Base-by-base conservation (phyloP, 1,140 invertebrate species). In the Bombus polaris region DNA sequence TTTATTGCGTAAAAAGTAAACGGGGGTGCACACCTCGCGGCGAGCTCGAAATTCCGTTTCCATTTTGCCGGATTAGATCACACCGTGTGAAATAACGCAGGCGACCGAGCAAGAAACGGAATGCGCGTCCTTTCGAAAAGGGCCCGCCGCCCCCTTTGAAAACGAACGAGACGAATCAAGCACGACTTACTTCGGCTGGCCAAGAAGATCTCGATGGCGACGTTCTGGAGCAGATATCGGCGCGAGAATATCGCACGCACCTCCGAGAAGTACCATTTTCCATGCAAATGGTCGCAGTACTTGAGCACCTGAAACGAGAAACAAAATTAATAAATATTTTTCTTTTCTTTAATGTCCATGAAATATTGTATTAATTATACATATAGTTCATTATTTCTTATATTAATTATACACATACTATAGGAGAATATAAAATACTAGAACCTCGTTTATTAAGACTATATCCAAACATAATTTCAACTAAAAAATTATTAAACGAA, bases 261-360 rank as follows among this genome's bases (percentile, higher is more conserved):
- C 96, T 99, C 99, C 80, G 98, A 98, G 96, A 99, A 99, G 96
- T 99, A 99, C 99, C 99, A 99, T 96, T 99, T 99, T 88, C 99
- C 99, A 95, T 99, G 99, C 8, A 99, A 96, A 94, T 99, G 98
- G 94, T 99, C 99, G 94, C 99, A 99, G 95, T 99, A 99, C 92
- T 98, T 98, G 83, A 99, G 95, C 44, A 99, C 98, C 98, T 99
- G 96, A 25, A 96, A 96, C 92, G 1, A 81, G 47, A 68, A 39
- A 10, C 0, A 28, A 2, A 15, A 18, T 15, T 66, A 18, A 32
- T 9, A 32, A 32, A 32, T 25, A 62, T 4, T 62, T 59, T 59
- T 25, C 25, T n/a, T 62, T 62, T 1, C 10, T 13, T 13, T 4
- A 68, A 77, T 22, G 8, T 18, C 35, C 6, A 37, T 22, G 1